A percentile compares a stretch with the other conserved stretches of the same genome.
Evolutionary conservation across 2,888 invertebrate species (phyloP).

Genomic region (Nephrotoma flavescens): DNA sequence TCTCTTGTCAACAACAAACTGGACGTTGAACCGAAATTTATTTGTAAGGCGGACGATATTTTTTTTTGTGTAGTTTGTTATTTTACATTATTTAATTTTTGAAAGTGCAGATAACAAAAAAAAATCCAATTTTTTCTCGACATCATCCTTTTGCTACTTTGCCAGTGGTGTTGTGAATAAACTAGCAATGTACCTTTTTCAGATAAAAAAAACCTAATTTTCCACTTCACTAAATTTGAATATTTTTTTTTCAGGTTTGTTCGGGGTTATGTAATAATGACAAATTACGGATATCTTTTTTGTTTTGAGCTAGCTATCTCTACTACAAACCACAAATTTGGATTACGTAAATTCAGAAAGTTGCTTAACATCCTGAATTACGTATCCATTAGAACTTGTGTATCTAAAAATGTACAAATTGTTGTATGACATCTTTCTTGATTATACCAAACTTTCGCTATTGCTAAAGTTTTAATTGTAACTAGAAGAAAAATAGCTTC

Average conservation of each 20-base stretch:
- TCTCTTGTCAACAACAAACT: background rate
- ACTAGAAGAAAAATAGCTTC: no score
- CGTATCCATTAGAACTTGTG: no score
- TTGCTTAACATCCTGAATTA: no score
- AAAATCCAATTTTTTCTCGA: background rate
- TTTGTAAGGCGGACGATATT: background rate
- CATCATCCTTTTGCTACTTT: background rate
- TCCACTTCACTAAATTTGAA: background rate
- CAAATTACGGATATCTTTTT: background rate
- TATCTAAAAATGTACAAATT: no score
- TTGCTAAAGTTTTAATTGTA: no score
- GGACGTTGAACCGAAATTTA: background rate
- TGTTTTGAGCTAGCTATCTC: background rate
- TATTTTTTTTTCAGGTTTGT: background rate
- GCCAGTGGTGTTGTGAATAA: background rate
- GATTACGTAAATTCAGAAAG: no score
- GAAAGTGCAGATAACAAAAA: background rate
- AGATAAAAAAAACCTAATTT: background rate
- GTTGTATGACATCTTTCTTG: no score
- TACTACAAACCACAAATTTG: no score
- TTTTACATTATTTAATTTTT: background rate
- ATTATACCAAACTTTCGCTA: no score
- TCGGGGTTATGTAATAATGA: background rate
- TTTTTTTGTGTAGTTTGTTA: background rate
- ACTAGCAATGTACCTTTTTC: background rate